Conservation (phyloP, 2,113 vertebrate species). For the Benitochromis conjunctus region DNA sequence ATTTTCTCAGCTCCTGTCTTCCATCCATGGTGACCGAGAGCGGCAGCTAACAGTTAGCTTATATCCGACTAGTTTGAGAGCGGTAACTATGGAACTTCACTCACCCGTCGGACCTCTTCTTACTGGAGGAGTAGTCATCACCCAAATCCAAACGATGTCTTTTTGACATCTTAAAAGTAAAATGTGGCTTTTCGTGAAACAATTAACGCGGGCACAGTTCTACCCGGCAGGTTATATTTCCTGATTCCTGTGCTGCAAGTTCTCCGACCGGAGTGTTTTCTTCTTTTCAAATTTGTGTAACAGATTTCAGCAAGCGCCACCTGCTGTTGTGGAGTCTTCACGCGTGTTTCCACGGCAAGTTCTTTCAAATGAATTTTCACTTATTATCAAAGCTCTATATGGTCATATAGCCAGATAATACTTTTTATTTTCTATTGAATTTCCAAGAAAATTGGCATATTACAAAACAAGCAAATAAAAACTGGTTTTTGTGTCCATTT, state of each 20-base stretch:
- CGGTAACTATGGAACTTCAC: slow-evolving; percentile 27
- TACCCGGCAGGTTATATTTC: slow-evolving; percentile 27
- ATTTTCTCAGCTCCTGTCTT: background rate
- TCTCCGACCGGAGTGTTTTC: background rate
- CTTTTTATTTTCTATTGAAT: background rate
- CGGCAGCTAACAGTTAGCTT: slow-evolving; percentile 21
- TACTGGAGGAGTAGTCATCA: slow-evolving; percentile 87
- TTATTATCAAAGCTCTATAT: background rate
- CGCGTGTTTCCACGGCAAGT: background rate
- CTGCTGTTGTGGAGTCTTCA: background rate
- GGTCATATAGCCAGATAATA: background rate
- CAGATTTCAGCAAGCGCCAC: background rate
- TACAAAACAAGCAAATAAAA: background rate
- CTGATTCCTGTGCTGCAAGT: slow-evolving; percentile 15
- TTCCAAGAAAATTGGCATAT: background rate
- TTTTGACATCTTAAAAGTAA: slow-evolving; percentile 83
- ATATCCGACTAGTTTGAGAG: background rate
- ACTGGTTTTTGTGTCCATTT: background rate
- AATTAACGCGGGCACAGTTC: background rate
- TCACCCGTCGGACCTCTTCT: slow-evolving; percentile 90
- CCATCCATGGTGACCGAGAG: background rate
- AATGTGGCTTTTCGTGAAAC: background rate
- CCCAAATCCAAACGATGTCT: slow-evolving; percentile 90
- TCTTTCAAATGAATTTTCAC: background rate
- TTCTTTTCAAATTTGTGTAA: background rate